Base-by-base conservation (phyloP, 2,113 vertebrate genomes). In the Psittacus erithacus region DNA sequence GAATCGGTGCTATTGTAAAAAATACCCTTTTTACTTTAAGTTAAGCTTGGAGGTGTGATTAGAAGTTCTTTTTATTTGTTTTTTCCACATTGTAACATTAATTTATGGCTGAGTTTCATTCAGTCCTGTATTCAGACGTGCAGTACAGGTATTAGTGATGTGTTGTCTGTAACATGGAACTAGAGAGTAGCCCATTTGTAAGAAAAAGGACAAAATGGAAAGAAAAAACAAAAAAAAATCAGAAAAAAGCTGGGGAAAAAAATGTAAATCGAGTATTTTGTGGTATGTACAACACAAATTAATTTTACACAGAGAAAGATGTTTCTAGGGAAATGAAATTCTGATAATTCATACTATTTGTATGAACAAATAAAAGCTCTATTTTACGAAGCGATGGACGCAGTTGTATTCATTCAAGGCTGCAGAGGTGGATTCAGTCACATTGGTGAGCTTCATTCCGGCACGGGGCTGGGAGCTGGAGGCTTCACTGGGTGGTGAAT, bases 291-390 rank as follows among this genome's bases (percentile, higher is more conserved):
- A 98, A 99, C 98, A 99, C 98, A 98, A 96, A 98, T 98, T 98
- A 99, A 99, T 99, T 99, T 99, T 99, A 99, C 99, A 99, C 98
- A 97, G 95, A 98, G 97, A 98, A 98, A 98, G 96, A 99, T 97
- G 98, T 99, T 99, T 99, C 98, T 99, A 99, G 98, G 98, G 96
- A 98, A 99, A 98, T 98, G 98, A 98, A 99, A 98, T 98, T 98
- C 98, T 99, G 98, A 98, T 98, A 98, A 99, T 99, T 99, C 98
- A 99, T 99, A 98, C 98, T 98, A 98, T 99, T 99, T 99, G 98
- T 99, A 99, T 99, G 99, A 99, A 98, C 97, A 99, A 99, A 99
- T 99, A 99, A 97, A 99, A 99, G 98, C 44, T 99, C 98, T 99
- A 99, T 99, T 99, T 99, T 99, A 98, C 96, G 98, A 99, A 98